phyloP scores from a whole-genome alignment of 2,888 invertebrate genomes.

The Entomobrya multifasciata region DNA sequence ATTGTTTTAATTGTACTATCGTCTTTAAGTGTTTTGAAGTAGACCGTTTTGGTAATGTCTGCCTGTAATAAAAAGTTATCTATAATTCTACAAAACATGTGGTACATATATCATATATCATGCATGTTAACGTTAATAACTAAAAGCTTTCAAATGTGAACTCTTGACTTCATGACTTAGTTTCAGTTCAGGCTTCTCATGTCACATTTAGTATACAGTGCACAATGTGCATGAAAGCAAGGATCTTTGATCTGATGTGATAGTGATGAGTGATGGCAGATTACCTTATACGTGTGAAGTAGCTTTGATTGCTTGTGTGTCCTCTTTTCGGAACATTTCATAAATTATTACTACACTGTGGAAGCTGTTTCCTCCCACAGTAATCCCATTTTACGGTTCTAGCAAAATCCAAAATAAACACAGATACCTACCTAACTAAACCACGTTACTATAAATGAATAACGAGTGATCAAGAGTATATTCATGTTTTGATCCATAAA shows the following conservation, averaged over 20 bases:
- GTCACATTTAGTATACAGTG: not conserved
- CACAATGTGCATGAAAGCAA: not conserved
- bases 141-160: not conserved
- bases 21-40: not conserved
- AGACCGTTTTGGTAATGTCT: conserved; percentile 28
- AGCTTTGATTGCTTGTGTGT: not conserved
- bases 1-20: conserved; percentile 36
- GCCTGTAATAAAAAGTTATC: conserved; percentile 1
- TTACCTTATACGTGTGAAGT: not conserved
- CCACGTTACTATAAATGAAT: too few species aligned
- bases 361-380: too few species aligned
- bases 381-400: too few species aligned
- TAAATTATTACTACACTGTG: too few species aligned
- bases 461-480: too few species aligned
- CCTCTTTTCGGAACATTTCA: not conserved
- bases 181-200: not conserved
- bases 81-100: too few species aligned
- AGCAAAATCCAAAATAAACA: too few species aligned
- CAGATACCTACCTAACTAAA: too few species aligned
- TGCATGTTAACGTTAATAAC: not conserved
- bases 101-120: too few species aligned
- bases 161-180: conserved; percentile 15
- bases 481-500: too few species aligned
- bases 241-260: not conserved
- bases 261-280: not conserved